Percentiles rank a stretch among this genome's conserved stretches.
phyloP scores from a whole-genome alignment of 2,113 vertebrate genomes.

The Channa argus region DNA sequence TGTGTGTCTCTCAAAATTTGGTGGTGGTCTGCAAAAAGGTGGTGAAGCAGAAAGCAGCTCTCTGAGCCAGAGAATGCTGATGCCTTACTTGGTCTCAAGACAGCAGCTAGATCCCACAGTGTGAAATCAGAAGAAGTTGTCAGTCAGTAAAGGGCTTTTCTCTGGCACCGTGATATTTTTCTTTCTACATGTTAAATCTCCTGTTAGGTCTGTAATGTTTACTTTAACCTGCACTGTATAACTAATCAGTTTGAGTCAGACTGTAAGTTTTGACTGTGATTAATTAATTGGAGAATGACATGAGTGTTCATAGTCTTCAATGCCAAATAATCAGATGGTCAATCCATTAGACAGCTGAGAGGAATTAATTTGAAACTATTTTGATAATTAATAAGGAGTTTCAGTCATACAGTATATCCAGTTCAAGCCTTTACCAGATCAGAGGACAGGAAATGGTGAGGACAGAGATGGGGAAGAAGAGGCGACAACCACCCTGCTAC shows the following conservation, averaged over 20 bases:
- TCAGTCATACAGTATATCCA: too few relatives aligned
- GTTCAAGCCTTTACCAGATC: too few relatives aligned
- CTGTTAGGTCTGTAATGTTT: not conserved
- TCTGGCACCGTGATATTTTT: not conserved
- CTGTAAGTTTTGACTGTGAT: not conserved
- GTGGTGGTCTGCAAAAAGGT: conserved; percentile 21
- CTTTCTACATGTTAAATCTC: not conserved
- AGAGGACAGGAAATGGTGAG: too few relatives aligned
- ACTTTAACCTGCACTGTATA: not conserved
- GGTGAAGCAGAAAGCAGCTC: conserved; percentile 17
- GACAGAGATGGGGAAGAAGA: too few relatives aligned
- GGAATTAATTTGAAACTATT: too few relatives aligned
- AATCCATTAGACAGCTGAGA: too few relatives aligned
- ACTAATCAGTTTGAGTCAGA: not conserved
- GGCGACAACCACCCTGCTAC: too few relatives aligned
- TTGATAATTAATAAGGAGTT: too few relatives aligned
- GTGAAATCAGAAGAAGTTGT: conserved; percentile 1
- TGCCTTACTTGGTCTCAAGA: conserved; percentile 3
- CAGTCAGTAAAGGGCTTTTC: not conserved
- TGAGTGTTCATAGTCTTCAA: too few relatives aligned
- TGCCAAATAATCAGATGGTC: too few relatives aligned
- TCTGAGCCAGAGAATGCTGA: conserved; percentile 19
- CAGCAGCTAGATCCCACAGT: conserved; percentile 9
- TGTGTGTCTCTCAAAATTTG: conserved; percentile 11
- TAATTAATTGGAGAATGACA: too few relatives aligned